Evolutionary conservation across 1,140 invertebrate species (phyloP), one percentile per base, ranked within the genome.

Genomic region (Drosophila ohnishii): DNA sequence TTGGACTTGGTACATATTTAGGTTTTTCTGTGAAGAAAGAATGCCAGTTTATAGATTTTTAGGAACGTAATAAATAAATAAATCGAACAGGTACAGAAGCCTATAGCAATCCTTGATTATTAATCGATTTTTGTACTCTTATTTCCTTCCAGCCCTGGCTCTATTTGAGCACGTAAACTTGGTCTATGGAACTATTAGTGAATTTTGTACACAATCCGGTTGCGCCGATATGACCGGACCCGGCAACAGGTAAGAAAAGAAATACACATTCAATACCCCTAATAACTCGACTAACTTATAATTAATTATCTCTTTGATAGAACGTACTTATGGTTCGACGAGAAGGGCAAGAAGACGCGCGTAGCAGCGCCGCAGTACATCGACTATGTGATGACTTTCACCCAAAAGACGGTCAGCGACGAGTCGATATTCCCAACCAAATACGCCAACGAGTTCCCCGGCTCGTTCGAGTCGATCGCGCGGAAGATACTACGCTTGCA

Each of bases 161-260:
- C 97, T 99, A 92, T 99, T 99, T 92, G 98, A 99, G 92, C 98
- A 99, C 93, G 97, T 99, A 77, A 99, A 99, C 93, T 94, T 99
- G 93, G 95, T 99, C 82, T 99, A 99, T 94, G 98, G 98, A 92
- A 97, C 98, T 65, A 96, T 99, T 93, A 98, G 97, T 80, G 98
- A 99, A 95, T 99, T 97, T 94, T 99, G 98, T 94, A 99, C 97
- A 74, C 95, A 96, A 92, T 96, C 96, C 75, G 95, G 95, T 86
- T 99, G 98, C 94, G 95, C 97, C 67, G 97, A 98, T 92, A 99
- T 99, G 98, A 96, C 95, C 85, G 98, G 97, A 75, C 98, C 97
- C 56, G 96, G 96, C 90, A 96, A 97, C 93, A 96, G 96, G 96
- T 97, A 91, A 93, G 69, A 14, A 1, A 6, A 3, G 28, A 2